Evolutionary conservation across 1,140 invertebrate species (phyloP).

Genomic region (Drosophila busckii): DNA sequence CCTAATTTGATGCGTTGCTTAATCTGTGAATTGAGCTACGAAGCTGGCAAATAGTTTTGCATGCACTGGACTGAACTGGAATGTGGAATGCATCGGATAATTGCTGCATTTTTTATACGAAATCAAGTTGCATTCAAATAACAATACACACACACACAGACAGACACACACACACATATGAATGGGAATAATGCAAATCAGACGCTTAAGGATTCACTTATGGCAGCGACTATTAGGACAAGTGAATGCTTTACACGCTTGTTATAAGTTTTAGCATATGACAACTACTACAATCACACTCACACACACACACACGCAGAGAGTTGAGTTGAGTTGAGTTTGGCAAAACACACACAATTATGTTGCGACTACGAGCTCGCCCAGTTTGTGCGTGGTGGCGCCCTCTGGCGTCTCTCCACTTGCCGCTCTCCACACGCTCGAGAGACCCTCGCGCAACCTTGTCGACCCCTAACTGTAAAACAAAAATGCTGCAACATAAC

Average conservation of each 20-base stretch:
- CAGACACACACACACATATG: not conserved
- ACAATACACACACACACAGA: too few species aligned
- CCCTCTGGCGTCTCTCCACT: too few species aligned
- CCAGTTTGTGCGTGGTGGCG: conserved; percentile 12
- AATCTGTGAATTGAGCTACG: too few species aligned
- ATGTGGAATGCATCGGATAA: too few species aligned
- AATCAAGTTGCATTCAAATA: too few species aligned
- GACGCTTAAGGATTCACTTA: not conserved
- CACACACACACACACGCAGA: not conserved
- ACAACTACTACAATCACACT: conserved; percentile 16
- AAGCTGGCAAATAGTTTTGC: too few species aligned
- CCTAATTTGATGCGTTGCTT: too few species aligned
- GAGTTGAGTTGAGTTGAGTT: not conserved
- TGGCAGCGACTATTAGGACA: not conserved
- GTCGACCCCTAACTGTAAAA: conserved; percentile 52
- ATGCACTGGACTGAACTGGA: too few species aligned
- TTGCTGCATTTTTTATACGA: too few species aligned
- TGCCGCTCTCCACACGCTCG: too few species aligned
- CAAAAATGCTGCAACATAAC: conserved; percentile 69
- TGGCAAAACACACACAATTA: conserved; percentile 55
- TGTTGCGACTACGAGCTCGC: conserved; percentile 41
- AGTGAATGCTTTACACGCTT: conserved; percentile 11
- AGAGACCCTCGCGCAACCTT: too few species aligned
- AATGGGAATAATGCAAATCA: conserved; percentile 20
- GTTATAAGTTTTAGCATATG: conserved; percentile 3